phyloP scores from a whole-genome alignment of 2,888 invertebrate genomes.

The Calephelis perditalis region DNA sequence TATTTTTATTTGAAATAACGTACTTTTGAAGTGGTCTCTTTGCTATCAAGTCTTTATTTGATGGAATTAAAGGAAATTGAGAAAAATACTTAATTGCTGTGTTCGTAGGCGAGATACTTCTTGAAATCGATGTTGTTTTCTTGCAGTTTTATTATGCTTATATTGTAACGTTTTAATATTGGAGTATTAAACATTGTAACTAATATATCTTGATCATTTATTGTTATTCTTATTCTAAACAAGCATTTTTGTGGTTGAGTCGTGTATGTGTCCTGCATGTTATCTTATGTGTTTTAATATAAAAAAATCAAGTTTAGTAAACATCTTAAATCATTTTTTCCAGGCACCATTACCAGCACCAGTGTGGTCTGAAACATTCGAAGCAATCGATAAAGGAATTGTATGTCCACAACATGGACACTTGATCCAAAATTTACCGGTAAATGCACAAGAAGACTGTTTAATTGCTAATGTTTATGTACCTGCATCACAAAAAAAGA shows the following conservation, averaged over 20 bases:
- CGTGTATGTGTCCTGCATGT: constrained; percentile 3
- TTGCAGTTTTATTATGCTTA: not conserved
- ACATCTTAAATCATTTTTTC: constrained; percentile 17
- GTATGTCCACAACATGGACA: constrained; percentile 35
- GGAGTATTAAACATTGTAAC: not conserved
- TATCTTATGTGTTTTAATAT: not conserved
- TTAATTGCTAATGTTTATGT: constrained; percentile 35
- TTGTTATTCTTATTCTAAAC: not conserved
- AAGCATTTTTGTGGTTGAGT: not conserved
- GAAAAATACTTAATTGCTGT: too few species aligned
- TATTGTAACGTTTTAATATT: not conserved
- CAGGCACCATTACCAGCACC: constrained; percentile 42
- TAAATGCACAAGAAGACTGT: constrained; percentile 33
- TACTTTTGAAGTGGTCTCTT: too few species aligned
- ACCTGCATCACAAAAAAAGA: constrained; percentile 30
- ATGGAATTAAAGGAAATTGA: too few species aligned
- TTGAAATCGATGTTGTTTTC: too few species aligned
- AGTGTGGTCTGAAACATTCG: constrained; percentile 34
- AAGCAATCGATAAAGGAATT: constrained; percentile 27
- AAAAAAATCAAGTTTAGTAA: not conserved
- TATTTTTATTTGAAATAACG: too few species aligned
- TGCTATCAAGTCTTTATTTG: too few species aligned
- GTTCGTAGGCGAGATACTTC: too few species aligned
- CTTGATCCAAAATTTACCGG: not conserved
- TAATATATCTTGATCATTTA: not conserved